phyloP scores from a whole-genome alignment of 2,888 invertebrate genomes.

The Disparrhopalites patrizii region DNA sequence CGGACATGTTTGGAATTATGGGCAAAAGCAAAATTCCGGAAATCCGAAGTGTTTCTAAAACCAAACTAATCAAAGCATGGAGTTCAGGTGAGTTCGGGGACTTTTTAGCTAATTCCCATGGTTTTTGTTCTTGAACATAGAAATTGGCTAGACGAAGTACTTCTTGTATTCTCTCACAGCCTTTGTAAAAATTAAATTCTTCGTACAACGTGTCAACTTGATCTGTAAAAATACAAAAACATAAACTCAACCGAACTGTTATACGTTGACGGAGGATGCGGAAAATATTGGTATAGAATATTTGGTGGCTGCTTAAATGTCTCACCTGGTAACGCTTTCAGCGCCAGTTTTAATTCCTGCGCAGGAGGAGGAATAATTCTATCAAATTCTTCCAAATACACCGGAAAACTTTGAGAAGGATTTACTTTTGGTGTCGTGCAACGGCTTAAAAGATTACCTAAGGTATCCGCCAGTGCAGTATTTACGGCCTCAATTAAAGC shows the following conservation, averaged over 20 bases:
- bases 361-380: slow-evolving; percentile 24
- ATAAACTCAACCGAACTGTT: not conserved
- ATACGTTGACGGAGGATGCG: not conserved
- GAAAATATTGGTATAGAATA: not conserved
- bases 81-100: slow-evolving; percentile 56
- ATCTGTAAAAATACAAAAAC: slow-evolving; percentile 53
- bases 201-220: slow-evolving; percentile 66
- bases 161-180: slow-evolving; percentile 70
- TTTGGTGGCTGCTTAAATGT: too few species aligned
- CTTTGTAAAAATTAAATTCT: slow-evolving; percentile 75
- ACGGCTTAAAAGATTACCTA: slow-evolving; percentile 84
- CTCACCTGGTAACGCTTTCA: slow-evolving; percentile 60
- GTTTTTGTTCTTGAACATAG: slow-evolving; percentile 79
- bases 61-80: slow-evolving; percentile 71
- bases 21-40: slow-evolving; percentile 78
- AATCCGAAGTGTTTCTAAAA: slow-evolving; percentile 78
- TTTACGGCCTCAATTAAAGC: slow-evolving; percentile 74
- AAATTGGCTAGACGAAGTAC: slow-evolving; percentile 74
- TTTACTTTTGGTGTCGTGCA: slow-evolving; percentile 74
- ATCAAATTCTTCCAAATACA: slow-evolving; percentile 51
- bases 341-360: slow-evolving; percentile 55
- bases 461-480: slow-evolving; percentile 82
- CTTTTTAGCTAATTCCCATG: slow-evolving; percentile 77
- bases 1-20: slow-evolving; percentile 70
- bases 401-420: slow-evolving; percentile 69